A percentile compares a stretch with the other conserved stretches of the same genome.
phyloP scores from a whole-genome alignment of 1,140 invertebrate genomes.

The Papilio helenus region DNA sequence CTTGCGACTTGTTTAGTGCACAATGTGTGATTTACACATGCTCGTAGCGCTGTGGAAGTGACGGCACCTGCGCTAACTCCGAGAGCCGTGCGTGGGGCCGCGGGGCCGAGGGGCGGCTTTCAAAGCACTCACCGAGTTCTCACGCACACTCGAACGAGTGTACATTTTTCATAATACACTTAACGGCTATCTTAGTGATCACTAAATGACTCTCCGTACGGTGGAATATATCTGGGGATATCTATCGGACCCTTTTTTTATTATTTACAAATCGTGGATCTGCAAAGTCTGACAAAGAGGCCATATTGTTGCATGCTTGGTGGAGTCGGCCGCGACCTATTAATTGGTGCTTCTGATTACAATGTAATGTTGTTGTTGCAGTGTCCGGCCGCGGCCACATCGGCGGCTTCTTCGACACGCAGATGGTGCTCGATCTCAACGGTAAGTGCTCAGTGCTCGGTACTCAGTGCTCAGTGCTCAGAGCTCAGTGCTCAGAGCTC shows the following conservation, averaged over 20 bases:
- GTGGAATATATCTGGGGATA: too few species aligned
- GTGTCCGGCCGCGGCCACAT: constrained; percentile 77
- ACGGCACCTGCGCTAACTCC: neutral
- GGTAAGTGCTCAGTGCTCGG: constrained; percentile 59
- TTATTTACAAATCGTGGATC: neutral
- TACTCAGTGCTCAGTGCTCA: constrained; percentile 1
- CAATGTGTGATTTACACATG: neutral
- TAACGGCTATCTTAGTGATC: neutral
- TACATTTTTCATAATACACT: neutral
- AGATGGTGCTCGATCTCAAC: constrained; percentile 80
- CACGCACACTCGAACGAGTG: neutral
- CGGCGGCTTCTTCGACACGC: constrained; percentile 76
- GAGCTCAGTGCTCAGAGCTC: neutral
- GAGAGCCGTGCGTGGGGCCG: neutral
- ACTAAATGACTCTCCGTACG: neutral
- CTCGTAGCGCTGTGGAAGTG: neutral
- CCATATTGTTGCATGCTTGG: too few species aligned
- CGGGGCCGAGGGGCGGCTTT: neutral
- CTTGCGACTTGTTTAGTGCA: neutral
- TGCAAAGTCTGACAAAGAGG: neutral
- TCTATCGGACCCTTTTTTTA: too few species aligned
- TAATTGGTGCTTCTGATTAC: constrained; percentile 2
- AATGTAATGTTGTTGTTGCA: constrained; percentile 60
- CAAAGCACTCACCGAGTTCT: neutral
- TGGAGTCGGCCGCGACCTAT: neutral